Percentiles rank a stretch among this genome's conserved stretches.
Conservation (phyloP, 2,113 vertebrate species). For the Elachura formosa region DNA sequence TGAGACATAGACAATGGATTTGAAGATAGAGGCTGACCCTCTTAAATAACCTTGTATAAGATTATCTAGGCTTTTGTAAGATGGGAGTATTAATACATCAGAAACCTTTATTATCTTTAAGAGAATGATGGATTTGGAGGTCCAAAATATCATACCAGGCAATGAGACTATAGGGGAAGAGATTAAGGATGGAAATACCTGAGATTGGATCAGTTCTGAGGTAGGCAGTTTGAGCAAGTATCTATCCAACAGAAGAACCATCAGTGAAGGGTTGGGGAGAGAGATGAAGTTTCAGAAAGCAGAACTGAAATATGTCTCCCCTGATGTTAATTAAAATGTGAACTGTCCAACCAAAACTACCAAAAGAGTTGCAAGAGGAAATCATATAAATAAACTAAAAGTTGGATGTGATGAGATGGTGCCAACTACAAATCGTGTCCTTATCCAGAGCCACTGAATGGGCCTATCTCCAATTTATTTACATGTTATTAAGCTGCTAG, state of each 20-base stretch:
- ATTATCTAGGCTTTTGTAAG: neutral
- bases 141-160: neutral
- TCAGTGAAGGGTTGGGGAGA: neutral
- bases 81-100: slow-evolving; percentile 14
- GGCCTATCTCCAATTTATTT: neutral
- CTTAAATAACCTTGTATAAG: neutral
- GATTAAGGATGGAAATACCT: neutral
- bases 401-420: neutral
- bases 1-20: neutral
- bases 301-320: neutral
- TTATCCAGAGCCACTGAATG: neutral
- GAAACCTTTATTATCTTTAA: neutral
- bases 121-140: neutral
- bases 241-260: neutral
- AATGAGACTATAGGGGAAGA: neutral
- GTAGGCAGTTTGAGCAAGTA: neutral
- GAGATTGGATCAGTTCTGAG: neutral
- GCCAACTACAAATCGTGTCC: neutral
- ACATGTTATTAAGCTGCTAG: neutral
- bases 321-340: neutral
- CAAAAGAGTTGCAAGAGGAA: neutral
- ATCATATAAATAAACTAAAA: neutral
- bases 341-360: neutral
- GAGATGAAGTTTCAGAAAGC: neutral
- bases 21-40: neutral